Base-by-base conservation (phyloP, 1,140 invertebrate genomes). In the Acromyrmex echinatior region DNA sequence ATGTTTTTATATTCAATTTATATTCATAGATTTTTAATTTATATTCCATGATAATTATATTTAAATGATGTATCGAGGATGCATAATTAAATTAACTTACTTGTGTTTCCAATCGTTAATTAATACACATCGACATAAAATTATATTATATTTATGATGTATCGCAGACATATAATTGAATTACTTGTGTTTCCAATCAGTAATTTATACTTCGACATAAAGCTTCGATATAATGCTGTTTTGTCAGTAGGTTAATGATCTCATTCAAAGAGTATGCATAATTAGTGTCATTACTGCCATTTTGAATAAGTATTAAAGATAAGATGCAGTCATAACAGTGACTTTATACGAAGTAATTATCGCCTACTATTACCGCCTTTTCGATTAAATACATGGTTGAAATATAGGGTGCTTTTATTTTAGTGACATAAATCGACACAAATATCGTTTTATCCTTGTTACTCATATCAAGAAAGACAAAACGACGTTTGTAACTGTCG, bases 281-380 rank as follows among this genome's bases (percentile, higher is more conserved):
- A 45, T 45, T 45, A 45, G 39, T 9, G 39, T 45, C 39, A 45
- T 45, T 45, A 45, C 39, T 45, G 39, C 9, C 39, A 45, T 45
- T 51, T 51, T 39, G 3, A 9, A 76, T 14, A 21, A 68, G 16
- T 10, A 45, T 45, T 45, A 45, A 45, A 39, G n/a, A 39, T 21
- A 53, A 16, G 6, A 45, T 39, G 21, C n/a, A 16, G 16, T 56
- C 12, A 77, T 35, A 39, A 25, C 16, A 28, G 28, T 25, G 6
- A 77, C 28, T 16, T 49, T 53, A 31, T 7, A 9, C n/a, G 6
- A 76, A 74, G 25, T 6, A 49, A 74, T 74, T 74, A 28, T 74
- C 5, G 45, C 49, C 49, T 16, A 74, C 6, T 56, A 10, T 5
- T 49, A 14, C 0, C 49, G 45, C 10, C 10, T 51, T 56, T 51